These are phyloP conservation scores for Drosophila grimshawi DNA, from an alignment of 1,140 invertebrate genomes.

Conservation along the genomic window DNA sequence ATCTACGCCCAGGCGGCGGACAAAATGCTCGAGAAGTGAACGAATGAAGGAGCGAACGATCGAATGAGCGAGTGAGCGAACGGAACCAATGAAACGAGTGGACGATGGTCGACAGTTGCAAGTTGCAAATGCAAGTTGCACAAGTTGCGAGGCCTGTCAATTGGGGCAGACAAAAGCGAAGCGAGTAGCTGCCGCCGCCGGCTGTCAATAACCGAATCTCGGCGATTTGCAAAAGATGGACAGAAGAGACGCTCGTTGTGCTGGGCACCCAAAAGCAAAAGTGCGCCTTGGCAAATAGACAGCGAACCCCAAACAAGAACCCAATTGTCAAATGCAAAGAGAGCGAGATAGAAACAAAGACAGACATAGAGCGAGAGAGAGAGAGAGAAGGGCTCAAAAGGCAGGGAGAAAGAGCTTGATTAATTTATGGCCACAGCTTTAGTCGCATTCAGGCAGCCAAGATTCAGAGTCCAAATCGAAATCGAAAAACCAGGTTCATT, in stretches of 20 bases:
- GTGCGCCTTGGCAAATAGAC: conserved; percentile 32
- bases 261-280: conserved; percentile 38
- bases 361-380: neutral
- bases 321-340: conserved; percentile 48
- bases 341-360: neutral
- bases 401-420: conserved; percentile 54
- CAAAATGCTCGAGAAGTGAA: conserved; percentile 50
- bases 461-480: conserved; percentile 22
- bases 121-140: neutral
- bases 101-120: conserved; percentile 11
- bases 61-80: neutral
- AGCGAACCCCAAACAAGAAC: conserved; percentile 12
- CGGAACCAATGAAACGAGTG: neutral
- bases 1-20: conserved; percentile 71
- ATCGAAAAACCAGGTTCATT: conserved; percentile 48
- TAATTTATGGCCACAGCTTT: conserved; percentile 66
- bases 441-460: conserved; percentile 15
- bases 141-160: conserved; percentile 38
- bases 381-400: conserved; percentile 3
- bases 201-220: conserved; percentile 56
- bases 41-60: neutral
- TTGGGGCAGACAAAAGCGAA: conserved; percentile 33
- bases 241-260: conserved; percentile 22
- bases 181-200: conserved; percentile 16
- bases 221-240: conserved; percentile 41